Evolutionary conservation across 1,140 invertebrate genomes (phyloP), one percentile per base, ranked within the genome.

Genomic region (Saccostrea glomerata): DNA sequence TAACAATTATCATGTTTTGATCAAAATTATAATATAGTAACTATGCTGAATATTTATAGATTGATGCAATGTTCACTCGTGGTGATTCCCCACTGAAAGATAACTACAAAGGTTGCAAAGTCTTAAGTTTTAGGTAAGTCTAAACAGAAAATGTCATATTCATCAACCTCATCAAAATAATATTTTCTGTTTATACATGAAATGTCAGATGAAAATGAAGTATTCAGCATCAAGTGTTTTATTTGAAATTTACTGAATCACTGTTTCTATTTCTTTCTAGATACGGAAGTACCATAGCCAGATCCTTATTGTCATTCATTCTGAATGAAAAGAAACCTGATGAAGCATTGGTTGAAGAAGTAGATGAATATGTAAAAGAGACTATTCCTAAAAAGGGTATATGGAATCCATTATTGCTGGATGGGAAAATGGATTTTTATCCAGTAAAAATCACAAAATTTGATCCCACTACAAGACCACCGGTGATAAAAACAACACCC

Each of bases 371-470:
- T 73, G 11, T 73, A 3, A 23, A 30, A 25, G 70, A 73, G 0
- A 73, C 70, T 23, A 73, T 73, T 73, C 70, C 70, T 36, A 73
- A 73, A 23, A 73, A 36, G 36, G 70, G 70, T 11, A 73, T 73
- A 73, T 73, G 70, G 70, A 73, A 73, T 36, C 70, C 70, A 25
- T 36, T 73, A 25, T 36, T 73, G 25, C 70, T 73, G 12, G 30
- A 73, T 25, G 70, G 23, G 15, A 23, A 73, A 30, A 25, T 23
- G 23, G 15, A 73, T 15, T 25, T 73, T 73, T 73, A 73, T 30
- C 70, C 70, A 73, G 70, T 73, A 9, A 25, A 73, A 73, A 73
- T 73, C 11, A 73, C 6, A 9, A 25, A 73, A 30, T 9, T 73
- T 36, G 30, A 73, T 13, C 23, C 70, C 9, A 36, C 23, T 30